Evolutionary conservation across 2,888 invertebrate genomes (phyloP).

Genomic region (Chironomus riparius): DNA sequence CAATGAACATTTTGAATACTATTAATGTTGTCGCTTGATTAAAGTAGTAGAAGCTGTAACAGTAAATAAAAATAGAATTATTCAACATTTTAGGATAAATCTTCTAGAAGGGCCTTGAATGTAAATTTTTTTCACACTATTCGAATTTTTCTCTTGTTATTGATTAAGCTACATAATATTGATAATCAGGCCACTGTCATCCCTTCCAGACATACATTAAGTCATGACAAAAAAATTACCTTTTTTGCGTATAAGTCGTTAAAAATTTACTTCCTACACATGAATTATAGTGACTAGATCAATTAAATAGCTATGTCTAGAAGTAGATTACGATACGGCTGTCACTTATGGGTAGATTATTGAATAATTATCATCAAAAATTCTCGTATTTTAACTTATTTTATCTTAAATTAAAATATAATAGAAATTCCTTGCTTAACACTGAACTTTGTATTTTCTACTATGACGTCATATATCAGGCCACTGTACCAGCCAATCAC

Average conservation of each 20-base stretch:
- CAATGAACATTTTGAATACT: constrained; percentile 21
- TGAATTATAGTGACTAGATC: background rate
- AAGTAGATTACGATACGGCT: background rate
- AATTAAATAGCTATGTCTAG: background rate
- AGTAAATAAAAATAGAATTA: background rate
- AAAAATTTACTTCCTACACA: background rate
- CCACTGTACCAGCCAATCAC: too few relatives aligned
- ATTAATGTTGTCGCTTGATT: background rate
- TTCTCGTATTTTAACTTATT: background rate
- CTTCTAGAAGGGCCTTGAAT: background rate
- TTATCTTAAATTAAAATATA: background rate
- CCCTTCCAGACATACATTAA: too few relatives aligned
- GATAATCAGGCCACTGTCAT: too few relatives aligned
- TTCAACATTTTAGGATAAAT: background rate
- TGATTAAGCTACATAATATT: background rate
- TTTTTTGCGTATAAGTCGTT: background rate
- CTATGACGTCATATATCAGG: background rate
- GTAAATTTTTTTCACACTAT: background rate
- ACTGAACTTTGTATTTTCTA: background rate
- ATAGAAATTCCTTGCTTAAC: background rate
- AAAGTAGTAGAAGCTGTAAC: background rate
- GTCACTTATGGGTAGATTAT: background rate
- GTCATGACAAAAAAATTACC: background rate
- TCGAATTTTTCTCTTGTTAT: background rate
- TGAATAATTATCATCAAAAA: background rate